Evolutionary conservation across 2,888 invertebrate genomes (phyloP).

Genomic region (Calephelis perditalis): DNA sequence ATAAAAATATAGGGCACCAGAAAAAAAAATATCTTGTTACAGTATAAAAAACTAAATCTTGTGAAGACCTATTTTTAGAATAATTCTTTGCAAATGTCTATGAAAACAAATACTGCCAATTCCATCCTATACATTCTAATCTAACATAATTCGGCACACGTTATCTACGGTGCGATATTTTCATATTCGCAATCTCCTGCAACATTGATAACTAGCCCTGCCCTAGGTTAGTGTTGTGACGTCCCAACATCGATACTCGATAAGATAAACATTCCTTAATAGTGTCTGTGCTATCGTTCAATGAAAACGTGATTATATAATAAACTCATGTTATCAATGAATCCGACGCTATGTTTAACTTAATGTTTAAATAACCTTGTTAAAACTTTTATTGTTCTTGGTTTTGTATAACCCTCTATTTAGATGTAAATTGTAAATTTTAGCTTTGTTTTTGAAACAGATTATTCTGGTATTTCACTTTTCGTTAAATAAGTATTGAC

Average conservation of each 20-base stretch:
- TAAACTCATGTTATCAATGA: slow-evolving; percentile 12
- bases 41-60: not conserved
- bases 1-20: no score
- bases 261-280: slow-evolving; percentile 22
- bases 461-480: not conserved
- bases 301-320: slow-evolving; percentile 9
- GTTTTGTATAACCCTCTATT: slow-evolving; percentile 1
- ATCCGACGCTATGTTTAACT: slow-evolving; percentile 4
- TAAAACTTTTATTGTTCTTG: slow-evolving; percentile 8
- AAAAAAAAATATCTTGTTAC: no score
- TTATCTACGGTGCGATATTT: slow-evolving; percentile 50
- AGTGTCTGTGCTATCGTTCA: not conserved
- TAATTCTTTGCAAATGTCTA: slow-evolving; percentile 5
- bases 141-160: slow-evolving; percentile 59
- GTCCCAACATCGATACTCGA: slow-evolving; percentile 31
- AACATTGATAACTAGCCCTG: slow-evolving; percentile 61
- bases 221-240: slow-evolving; percentile 59
- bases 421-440: not conserved
- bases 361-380: slow-evolving; percentile 9
- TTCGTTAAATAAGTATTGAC: not conserved
- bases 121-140: slow-evolving; percentile 41
- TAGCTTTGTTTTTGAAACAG: not conserved
- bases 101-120: slow-evolving; percentile 16
- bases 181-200: slow-evolving; percentile 64
- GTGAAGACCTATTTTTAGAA: not conserved